Percentiles rank a stretch among this genome's conserved stretches.
phyloP scores from a whole-genome alignment of 2,888 invertebrate species.

The Rugalucina vietnamica region DNA sequence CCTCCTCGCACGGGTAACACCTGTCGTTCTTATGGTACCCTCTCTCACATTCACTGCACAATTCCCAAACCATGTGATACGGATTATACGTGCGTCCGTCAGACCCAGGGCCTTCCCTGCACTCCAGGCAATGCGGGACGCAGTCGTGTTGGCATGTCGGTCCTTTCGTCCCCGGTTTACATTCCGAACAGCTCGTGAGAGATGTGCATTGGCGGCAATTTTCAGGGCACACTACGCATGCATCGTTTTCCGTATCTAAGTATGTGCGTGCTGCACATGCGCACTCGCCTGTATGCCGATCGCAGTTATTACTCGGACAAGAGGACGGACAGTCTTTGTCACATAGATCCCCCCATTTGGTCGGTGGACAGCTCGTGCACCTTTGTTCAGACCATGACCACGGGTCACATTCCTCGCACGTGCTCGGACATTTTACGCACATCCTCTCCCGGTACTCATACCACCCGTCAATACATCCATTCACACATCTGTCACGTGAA shows the following conservation, averaged over 20 bases:
- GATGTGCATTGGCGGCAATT: neutral
- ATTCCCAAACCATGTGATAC: neutral
- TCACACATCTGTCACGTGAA: neutral
- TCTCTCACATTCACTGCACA: neutral
- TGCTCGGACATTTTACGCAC: neutral
- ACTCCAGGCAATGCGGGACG: neutral
- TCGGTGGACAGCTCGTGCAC: neutral
- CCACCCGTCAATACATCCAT: neutral
- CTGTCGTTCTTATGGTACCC: neutral
- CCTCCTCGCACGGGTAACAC: neutral
- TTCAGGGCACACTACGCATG: neutral
- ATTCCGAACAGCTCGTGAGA: neutral
- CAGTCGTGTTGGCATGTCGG: neutral
- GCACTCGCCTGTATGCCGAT: neutral
- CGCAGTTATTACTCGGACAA: neutral
- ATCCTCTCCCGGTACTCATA: neutral
- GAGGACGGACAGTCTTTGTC: neutral
- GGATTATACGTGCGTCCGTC: too few relatives aligned
- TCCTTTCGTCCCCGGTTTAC: neutral
- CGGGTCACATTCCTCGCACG: neutral
- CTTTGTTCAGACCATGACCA: neutral
- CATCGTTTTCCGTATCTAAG: conserved; percentile 4
- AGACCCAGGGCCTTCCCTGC: neutral
- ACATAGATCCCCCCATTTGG: neutral
- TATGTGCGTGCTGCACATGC: neutral